Evolutionary conservation across 2,113 vertebrate genomes (phyloP).

Genomic region (Emydura subglobosa): DNA sequence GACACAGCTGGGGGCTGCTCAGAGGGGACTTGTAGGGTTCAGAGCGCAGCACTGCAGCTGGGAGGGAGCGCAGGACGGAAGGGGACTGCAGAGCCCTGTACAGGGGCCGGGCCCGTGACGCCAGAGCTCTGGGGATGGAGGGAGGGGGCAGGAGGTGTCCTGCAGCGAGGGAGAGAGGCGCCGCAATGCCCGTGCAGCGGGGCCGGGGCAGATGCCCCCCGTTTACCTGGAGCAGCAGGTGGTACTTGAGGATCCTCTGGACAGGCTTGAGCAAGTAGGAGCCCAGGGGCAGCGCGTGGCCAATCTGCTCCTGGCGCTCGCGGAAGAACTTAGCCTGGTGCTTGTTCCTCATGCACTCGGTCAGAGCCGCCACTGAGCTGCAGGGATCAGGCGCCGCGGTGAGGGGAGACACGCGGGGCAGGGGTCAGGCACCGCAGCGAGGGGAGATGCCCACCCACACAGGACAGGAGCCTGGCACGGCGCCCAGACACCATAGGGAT

Average conservation of each 20-base stretch:
- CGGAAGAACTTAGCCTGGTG: constrained; percentile 92
- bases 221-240: constrained; percentile 93
- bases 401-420: not conserved
- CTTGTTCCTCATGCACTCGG: constrained; percentile 94
- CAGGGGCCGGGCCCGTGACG: not conserved
- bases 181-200: not conserved
- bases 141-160: not conserved
- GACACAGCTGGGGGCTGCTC: too few species aligned
- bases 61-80: not conserved
- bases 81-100: not conserved
- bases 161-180: not conserved
- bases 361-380: constrained; percentile 93
- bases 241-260: constrained; percentile 98
- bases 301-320: constrained; percentile 90
- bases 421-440: not conserved
- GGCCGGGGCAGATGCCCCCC: not conserved
- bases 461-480: too few species aligned
- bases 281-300: constrained; percentile 90
- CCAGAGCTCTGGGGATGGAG: not conserved
- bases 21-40: not conserved
- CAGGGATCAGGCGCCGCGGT: not conserved
- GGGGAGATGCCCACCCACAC: too few species aligned
- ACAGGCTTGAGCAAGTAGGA: constrained; percentile 97
- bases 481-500: too few species aligned
- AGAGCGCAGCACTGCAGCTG: not conserved